These are phyloP conservation scores for Troglohyphantes excavatus DNA, from an alignment of 2,888 invertebrate species.

Conservation along the genomic window DNA sequence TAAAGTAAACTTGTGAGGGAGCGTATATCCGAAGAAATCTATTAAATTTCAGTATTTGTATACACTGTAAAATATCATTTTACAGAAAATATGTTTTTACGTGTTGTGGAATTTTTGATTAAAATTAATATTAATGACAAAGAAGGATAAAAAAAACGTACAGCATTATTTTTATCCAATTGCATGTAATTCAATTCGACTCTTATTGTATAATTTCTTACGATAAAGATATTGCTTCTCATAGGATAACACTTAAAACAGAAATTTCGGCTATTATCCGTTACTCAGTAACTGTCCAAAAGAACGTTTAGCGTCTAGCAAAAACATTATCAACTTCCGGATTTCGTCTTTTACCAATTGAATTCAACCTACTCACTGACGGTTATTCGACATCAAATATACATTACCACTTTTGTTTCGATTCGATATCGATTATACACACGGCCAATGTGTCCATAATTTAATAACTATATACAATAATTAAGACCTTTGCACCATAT, in stretches of 20 bases:
- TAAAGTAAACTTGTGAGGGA: too few relatives aligned
- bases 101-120: too few relatives aligned
- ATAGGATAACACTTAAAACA: neutral
- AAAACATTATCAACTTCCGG: neutral
- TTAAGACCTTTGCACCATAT: constrained; percentile 35
- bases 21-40: too few relatives aligned
- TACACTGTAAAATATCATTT: too few relatives aligned
- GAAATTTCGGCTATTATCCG: neutral
- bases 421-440: neutral
- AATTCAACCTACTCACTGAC: too few relatives aligned
- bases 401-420: neutral
- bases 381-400: neutral
- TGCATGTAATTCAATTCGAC: neutral
- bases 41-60: too few relatives aligned
- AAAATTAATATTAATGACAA: neutral
- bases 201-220: constrained; percentile 4
- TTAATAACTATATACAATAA: constrained; percentile 31
- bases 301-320: neutral
- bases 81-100: too few relatives aligned
- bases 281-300: neutral
- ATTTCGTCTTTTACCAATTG: too few relatives aligned
- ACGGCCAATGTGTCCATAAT: neutral
- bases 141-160: neutral
- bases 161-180: neutral
- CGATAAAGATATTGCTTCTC: too few relatives aligned